Evolutionary conservation across 2,113 vertebrate genomes (phyloP).

Genomic region (Chionodraco myersi): DNA sequence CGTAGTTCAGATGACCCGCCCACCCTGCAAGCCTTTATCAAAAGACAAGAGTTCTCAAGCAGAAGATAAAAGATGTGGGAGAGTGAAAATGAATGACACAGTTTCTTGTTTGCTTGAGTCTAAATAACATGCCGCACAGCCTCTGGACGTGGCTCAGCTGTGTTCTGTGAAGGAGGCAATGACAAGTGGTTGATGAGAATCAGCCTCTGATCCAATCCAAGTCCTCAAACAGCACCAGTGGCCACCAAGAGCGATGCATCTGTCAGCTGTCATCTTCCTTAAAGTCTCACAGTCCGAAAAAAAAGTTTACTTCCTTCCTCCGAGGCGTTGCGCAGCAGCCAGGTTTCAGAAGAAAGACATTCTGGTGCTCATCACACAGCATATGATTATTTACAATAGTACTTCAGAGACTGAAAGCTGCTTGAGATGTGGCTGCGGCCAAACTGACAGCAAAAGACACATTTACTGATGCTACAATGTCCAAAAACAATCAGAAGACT

Average conservation of each 20-base stretch:
- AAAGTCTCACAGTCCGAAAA: slow-evolving; percentile 23
- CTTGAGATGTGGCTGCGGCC: slow-evolving; percentile 53
- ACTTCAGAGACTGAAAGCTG: slow-evolving; percentile 42
- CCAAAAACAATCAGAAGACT: slow-evolving; percentile 46
- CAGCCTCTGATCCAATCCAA: slow-evolving; percentile 44
- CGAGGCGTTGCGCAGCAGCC: slow-evolving; percentile 43
- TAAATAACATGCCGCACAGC: slow-evolving; percentile 27
- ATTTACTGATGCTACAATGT: slow-evolving; percentile 48
- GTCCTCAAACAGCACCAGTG: slow-evolving; percentile 54
- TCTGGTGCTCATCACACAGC: slow-evolving; percentile 69
- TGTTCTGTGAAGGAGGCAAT: slow-evolving; percentile 40
- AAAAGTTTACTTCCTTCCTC: slow-evolving; percentile 66
- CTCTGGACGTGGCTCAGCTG: slow-evolving; percentile 54
- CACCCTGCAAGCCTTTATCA: slow-evolving; percentile 45
- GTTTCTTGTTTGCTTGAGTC: slow-evolving; percentile 50
- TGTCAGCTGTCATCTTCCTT: slow-evolving; percentile 73
- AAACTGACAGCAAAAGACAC: slow-evolving; percentile 56
- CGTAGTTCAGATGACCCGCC: slow-evolving; percentile 42
- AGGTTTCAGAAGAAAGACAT: slow-evolving; percentile 71
- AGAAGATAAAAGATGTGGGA: slow-evolving; percentile 43
- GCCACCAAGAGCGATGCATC: slow-evolving; percentile 65
- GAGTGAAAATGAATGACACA: slow-evolving; percentile 45
- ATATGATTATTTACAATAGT: slow-evolving; percentile 63
- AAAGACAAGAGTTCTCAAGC: slow-evolving; percentile 30
- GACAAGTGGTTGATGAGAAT: slow-evolving; percentile 61